Percentiles rank a stretch among this genome's conserved stretches.
Conservation (phyloP, 2,113 vertebrate species). For the Pholis gunnellus region DNA sequence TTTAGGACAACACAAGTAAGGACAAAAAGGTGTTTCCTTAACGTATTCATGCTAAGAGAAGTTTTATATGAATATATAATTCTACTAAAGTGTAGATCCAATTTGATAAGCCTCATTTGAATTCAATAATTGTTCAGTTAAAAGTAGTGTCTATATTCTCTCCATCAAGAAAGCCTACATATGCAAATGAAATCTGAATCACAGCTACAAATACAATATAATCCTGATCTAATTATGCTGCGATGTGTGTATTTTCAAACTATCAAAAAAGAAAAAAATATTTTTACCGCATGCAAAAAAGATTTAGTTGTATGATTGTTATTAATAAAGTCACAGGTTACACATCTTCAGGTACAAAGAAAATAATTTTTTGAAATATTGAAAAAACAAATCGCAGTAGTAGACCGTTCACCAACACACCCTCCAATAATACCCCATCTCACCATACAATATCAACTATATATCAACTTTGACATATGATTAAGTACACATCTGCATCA, state of each 20-base stretch:
- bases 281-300: constrained; percentile 30
- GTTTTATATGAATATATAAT: constrained; percentile 6
- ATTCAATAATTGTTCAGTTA: constrained; percentile 14
- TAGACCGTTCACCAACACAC: constrained; percentile 35
- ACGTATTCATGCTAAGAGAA: background rate
- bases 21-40: background rate
- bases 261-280: background rate
- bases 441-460: constrained; percentile 11
- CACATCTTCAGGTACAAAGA: constrained; percentile 30
- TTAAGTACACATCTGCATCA: constrained; percentile 56
- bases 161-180: background rate
- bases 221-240: background rate
- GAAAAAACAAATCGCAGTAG: constrained; percentile 54
- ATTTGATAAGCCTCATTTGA: background rate
- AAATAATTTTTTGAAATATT: constrained; percentile 4
- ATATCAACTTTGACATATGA: background rate
- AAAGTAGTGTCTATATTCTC: background rate
- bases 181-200: background rate
- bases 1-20: background rate
- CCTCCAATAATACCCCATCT: background rate
- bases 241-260: background rate
- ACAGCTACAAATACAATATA: constrained; percentile 10
- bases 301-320: background rate
- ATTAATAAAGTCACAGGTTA: constrained; percentile 32
- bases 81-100: background rate